These are phyloP conservation scores for Himalopsyche kuldschensis DNA, from an alignment of 2,888 invertebrate species.

Conservation along the genomic window DNA sequence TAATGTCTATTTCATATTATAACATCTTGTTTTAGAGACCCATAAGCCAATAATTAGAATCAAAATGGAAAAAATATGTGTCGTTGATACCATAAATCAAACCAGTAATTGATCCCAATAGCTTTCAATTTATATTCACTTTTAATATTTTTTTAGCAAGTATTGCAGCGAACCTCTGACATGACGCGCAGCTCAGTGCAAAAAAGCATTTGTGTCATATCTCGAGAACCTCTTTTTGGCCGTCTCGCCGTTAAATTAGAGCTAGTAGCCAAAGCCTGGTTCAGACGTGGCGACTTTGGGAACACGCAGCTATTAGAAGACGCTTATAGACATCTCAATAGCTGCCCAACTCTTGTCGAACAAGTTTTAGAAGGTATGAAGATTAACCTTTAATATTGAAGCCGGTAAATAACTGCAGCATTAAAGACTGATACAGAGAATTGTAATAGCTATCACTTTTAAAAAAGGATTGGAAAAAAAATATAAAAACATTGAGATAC, in stretches of 20 bases:
- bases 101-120: too few relatives aligned
- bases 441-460: too few relatives aligned
- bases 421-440: too few relatives aligned
- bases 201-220: constrained; percentile 95
- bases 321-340: constrained; percentile 89
- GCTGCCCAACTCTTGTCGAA: constrained; percentile 68
- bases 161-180: constrained; percentile 89
- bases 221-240: constrained; percentile 88
- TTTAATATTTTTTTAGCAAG: constrained; percentile 64
- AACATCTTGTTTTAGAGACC: too few relatives aligned
- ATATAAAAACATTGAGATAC: too few relatives aligned
- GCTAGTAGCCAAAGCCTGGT: constrained; percentile 95
- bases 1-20: too few relatives aligned
- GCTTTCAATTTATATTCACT: too few relatives aligned
- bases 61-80: too few relatives aligned
- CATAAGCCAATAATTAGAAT: too few relatives aligned
- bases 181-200: constrained; percentile 97
- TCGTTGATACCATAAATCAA: too few relatives aligned
- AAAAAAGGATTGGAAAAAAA: too few relatives aligned
- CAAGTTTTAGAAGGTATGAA: constrained; percentile 55
- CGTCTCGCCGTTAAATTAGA: constrained; percentile 94
- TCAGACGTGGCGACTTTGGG: constrained; percentile 91
- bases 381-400: background rate
- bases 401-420: background rate
- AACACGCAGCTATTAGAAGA: constrained; percentile 86